Evolutionary conservation across 2,888 invertebrate genomes (phyloP), one percentile per base, ranked within the genome.

Genomic region (Aethes cnicana): DNA sequence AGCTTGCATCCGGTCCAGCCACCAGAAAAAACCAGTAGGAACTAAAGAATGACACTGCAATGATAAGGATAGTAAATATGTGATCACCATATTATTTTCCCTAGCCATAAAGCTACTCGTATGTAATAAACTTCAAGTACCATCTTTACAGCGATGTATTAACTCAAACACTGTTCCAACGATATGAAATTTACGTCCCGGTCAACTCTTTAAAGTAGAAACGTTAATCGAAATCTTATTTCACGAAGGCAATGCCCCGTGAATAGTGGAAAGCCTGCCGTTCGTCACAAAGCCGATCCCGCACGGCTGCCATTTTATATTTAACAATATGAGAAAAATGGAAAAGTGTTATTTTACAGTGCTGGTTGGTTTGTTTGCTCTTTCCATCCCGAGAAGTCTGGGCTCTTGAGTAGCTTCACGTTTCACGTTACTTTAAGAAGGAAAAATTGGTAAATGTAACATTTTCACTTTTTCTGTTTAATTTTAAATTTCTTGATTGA

Each of bases 201-300:
- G 58, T 57, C 57, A 56, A 46, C 53, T 57, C 52, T 52, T 62
- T 68, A 67, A 67, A 63, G 58, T 61, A 44, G 47, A 57, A 55
- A 68, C 63, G 68, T 74, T 84, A 84, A 85, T 84, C 81, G 83
- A 84, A 81, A 78, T 77, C 83, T 80, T 85, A 85, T 86, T 79
- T 85, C 79, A 84, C 72, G 71, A 57, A 63, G 69, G 69, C 74
- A 86, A 85, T 83, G 84, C 76, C 58, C 82, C 84, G 78, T 84
- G 76, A 84, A 81, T 68, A 70, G 72, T 68, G 68, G 62, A 68
- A 71, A 77, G 74, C 72, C 68, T 66, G 68, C 65, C 55, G 61
- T 77, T 69, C 64, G 73, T 79, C 72, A 78, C 74, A 72, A 71
- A 69, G 54, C 44, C 12, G 32, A 33, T 43, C 46, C 55, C 53